Conservation (phyloP, 2,113 vertebrate species). For the Hydropotes inermis region DNA sequence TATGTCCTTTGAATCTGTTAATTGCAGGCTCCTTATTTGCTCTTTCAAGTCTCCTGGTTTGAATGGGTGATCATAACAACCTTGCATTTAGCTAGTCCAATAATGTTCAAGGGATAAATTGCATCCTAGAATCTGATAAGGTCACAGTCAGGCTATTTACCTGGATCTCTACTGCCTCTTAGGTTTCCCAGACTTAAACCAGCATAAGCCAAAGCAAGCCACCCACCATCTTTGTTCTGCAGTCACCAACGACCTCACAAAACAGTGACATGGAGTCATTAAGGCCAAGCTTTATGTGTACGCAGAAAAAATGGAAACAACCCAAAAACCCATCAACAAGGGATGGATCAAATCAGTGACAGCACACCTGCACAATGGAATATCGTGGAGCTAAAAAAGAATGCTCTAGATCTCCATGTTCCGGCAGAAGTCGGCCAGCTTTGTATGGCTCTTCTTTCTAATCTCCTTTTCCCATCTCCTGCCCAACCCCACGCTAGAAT, state of each 20-base stretch:
- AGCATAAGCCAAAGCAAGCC: neutral
- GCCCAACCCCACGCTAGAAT: neutral
- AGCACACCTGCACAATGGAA: neutral
- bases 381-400: neutral
- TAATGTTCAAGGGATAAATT: neutral
- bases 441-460: neutral
- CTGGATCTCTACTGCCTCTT: neutral
- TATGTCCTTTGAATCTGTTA: neutral
- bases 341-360: neutral
- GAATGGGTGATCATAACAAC: neutral
- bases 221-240: neutral
- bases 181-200: neutral
- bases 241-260: neutral
- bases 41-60: neutral
- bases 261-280: neutral
- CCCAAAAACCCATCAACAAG: neutral
- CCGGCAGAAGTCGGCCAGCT: neutral
- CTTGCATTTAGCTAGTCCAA: neutral
- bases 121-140: neutral
- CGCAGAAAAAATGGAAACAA: neutral
- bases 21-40: neutral
- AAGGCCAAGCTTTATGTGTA: neutral
- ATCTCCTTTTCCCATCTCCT: neutral
- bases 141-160: neutral
- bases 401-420: neutral